Evolutionary conservation across 2,113 vertebrate genomes (phyloP).

Genomic region (Gopherus flavomarginatus): DNA sequence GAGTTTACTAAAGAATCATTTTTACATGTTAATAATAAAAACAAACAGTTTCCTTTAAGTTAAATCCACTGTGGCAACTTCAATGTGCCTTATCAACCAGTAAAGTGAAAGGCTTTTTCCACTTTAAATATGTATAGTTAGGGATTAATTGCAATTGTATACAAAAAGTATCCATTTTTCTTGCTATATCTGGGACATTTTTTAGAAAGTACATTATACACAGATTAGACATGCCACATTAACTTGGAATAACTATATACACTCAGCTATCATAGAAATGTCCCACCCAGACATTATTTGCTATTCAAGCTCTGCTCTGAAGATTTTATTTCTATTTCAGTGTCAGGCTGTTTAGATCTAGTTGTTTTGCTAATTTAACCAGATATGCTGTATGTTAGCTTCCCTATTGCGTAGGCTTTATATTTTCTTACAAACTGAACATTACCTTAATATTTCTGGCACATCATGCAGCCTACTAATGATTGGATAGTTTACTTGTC

Average conservation of each 20-base stretch:
- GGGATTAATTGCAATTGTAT: not conserved
- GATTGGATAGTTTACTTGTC: conserved; percentile 5
- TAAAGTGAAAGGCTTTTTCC: not conserved
- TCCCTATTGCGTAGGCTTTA: conserved; percentile 9
- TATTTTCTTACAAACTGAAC: conserved; percentile 26
- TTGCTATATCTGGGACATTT: conserved; percentile 17
- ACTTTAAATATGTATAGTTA: not conserved
- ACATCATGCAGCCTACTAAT: not conserved
- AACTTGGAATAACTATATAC: conserved; percentile 37
- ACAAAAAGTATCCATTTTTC: not conserved
- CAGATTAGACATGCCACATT: conserved; percentile 25
- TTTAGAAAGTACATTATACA: conserved; percentile 26
- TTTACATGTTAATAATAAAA: not conserved
- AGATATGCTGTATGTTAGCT: conserved; percentile 9
- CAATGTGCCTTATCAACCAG: not conserved
- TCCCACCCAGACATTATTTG: not conserved
- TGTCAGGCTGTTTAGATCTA: conserved; percentile 32
- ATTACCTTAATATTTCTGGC: conserved; percentile 5
- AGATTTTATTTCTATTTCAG: conserved; percentile 26
- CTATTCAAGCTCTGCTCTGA: conserved; percentile 40
- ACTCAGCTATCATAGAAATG: conserved; percentile 11
- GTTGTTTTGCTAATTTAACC: conserved; percentile 51
- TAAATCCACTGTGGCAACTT: not conserved
- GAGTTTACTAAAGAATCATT: not conserved
- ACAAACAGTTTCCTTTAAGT: not conserved